Conservation (phyloP, 2,797 vertebrate species). For the Lepilemur septentrionalis region DNA sequence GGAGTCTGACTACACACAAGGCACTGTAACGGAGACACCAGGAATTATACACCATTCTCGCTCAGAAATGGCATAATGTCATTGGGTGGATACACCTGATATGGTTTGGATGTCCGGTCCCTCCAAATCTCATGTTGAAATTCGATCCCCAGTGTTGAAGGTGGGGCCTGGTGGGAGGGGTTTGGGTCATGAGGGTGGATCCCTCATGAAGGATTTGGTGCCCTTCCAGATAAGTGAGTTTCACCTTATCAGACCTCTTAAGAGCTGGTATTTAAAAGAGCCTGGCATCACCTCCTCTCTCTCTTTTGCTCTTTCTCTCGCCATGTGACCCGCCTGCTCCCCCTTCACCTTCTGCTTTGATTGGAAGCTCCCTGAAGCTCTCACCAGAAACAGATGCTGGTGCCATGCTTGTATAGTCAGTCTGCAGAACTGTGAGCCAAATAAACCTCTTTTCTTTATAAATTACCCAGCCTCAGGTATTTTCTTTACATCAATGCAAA, state of each 20-base stretch:
- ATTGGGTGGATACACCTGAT: neutral
- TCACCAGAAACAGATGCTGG: neutral
- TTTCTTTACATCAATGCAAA: neutral
- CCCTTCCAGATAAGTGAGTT: neutral
- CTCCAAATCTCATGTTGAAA: neutral
- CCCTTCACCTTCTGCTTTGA: neutral
- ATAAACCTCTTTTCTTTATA: neutral
- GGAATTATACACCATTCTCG: neutral
- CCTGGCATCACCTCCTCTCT: neutral
- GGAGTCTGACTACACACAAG: neutral
- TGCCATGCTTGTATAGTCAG: neutral
- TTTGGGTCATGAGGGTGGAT: neutral
- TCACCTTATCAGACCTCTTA: neutral
- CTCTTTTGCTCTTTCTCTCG: neutral
- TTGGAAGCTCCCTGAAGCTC: neutral
- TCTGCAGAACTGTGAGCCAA: neutral
- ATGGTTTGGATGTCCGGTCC: neutral
- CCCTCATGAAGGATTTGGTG: neutral
- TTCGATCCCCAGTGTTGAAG: neutral
- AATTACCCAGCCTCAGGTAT: neutral
- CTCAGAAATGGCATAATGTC: neutral
- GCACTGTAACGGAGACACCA: neutral
- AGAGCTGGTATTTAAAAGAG: neutral
- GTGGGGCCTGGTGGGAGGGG: neutral
- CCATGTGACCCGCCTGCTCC: neutral